phyloP scores from a whole-genome alignment of 2,888 invertebrate genomes.

The Nemotelus nigrinus region DNA sequence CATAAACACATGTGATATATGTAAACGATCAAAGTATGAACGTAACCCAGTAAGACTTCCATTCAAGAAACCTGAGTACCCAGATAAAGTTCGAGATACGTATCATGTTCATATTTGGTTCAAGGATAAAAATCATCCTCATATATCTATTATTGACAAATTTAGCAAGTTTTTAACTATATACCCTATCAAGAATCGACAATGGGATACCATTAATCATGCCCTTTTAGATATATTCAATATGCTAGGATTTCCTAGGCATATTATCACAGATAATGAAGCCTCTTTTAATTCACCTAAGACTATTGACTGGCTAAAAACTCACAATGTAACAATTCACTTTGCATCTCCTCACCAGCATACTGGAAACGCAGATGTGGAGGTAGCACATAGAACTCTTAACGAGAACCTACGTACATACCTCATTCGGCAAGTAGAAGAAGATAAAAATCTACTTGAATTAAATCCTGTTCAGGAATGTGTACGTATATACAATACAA shows the following conservation, averaged over 20 bases:
- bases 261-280: conserved; percentile 22
- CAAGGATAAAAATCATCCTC: conserved; percentile 3
- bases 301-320: conserved; percentile 1
- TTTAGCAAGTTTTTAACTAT: conserved; percentile 28
- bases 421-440: conserved; percentile 1
- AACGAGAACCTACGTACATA: conserved; percentile 22
- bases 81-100: conserved; percentile 11
- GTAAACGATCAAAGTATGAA: conserved; percentile 28
- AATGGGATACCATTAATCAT: conserved; percentile 16
- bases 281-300: conserved; percentile 6
- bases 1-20: conserved; percentile 10
- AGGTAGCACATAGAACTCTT: conserved; percentile 9
- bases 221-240: conserved; percentile 5
- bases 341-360: conserved; percentile 18
- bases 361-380: neutral
- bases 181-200: conserved; percentile 16
- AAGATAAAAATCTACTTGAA: conserved; percentile 11
- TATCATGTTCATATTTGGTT: conserved; percentile 24
- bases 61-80: conserved; percentile 13
- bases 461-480: conserved; percentile 9
- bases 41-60: conserved; percentile 18
- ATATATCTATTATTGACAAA: conserved; percentile 20
- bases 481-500: conserved; percentile 8
- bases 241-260: neutral
- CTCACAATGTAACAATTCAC: neutral